Percentiles rank a stretch among this genome's conserved stretches.
Evolutionary conservation across 2,888 invertebrate species (phyloP).

Genomic region (Lydus trimaculatus): DNA sequence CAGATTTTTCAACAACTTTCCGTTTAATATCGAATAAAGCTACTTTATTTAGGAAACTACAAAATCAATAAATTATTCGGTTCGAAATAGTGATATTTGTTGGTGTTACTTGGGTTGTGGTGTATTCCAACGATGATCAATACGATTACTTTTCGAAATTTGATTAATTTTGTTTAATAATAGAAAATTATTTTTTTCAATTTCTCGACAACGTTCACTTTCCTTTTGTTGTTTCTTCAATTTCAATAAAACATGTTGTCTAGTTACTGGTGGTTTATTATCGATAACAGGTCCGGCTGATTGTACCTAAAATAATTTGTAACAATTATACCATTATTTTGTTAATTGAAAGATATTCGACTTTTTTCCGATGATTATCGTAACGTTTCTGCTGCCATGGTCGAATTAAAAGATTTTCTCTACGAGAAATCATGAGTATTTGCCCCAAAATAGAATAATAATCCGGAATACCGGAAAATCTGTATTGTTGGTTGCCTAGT

Average conservation of each 20-base stretch:
- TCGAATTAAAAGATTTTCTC: conserved; percentile 73
- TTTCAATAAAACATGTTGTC: conserved; percentile 73
- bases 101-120: conserved; percentile 67
- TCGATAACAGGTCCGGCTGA: conserved; percentile 74
- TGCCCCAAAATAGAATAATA: neutral
- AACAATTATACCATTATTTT: conserved; percentile 7
- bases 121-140: conserved; percentile 72
- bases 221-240: conserved; percentile 75
- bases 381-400: conserved; percentile 76
- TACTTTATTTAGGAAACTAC: conserved; percentile 34
- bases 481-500: conserved; percentile 24
- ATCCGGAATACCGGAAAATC: neutral
- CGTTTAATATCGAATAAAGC: conserved; percentile 37
- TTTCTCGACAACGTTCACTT: conserved; percentile 69
- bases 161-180: conserved; percentile 71
- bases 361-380: conserved; percentile 74
- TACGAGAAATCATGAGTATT: conserved; percentile 69
- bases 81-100: neutral
- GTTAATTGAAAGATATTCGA: conserved; percentile 42
- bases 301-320: conserved; percentile 62
- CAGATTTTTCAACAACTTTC: conserved; percentile 32
- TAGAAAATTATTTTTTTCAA: conserved; percentile 73
- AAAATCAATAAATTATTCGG: neutral
- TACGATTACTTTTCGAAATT: conserved; percentile 71
- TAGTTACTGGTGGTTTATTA: conserved; percentile 67